phyloP scores from a whole-genome alignment of 1,140 invertebrate genomes.

The Ectropis grisescens region DNA sequence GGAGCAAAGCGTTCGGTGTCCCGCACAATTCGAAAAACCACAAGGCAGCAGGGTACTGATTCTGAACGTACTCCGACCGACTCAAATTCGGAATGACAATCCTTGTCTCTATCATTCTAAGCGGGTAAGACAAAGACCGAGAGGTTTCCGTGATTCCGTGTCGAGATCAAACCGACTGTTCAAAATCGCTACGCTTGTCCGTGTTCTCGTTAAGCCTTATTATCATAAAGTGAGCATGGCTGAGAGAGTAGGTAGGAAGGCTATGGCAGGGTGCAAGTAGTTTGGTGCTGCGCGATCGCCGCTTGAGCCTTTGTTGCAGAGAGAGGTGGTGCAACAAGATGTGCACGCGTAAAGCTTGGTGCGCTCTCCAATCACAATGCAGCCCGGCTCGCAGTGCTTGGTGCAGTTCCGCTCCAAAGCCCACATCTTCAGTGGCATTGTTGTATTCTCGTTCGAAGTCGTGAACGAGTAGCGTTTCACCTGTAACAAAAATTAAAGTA shows the following conservation, averaged over 20 bases:
- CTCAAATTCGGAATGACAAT: too few relatives aligned
- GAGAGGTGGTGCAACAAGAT: constrained; percentile 82
- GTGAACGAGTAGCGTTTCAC: constrained; percentile 87
- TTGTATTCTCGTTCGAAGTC: constrained; percentile 84
- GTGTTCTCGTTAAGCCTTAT: too few relatives aligned
- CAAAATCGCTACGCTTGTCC: too few relatives aligned
- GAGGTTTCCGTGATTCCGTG: too few relatives aligned
- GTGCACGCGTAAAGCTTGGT: constrained; percentile 89
- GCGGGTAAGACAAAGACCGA: too few relatives aligned
- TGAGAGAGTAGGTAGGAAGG: constrained; percentile 1
- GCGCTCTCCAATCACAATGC: constrained; percentile 87
- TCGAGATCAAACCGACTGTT: too few relatives aligned
- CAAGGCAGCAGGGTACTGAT: too few relatives aligned
- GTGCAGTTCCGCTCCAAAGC: constrained; percentile 85
- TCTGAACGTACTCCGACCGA: too few relatives aligned
- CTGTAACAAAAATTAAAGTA: constrained; percentile 64
- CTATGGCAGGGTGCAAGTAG: not conserved
- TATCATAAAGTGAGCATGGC: too few relatives aligned
- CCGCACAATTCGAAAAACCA: too few relatives aligned
- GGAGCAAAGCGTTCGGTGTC: too few relatives aligned
- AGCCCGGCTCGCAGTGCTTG: constrained; percentile 85
- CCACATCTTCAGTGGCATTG: constrained; percentile 82
- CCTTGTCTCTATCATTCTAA: too few relatives aligned
- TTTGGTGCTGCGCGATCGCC: constrained; percentile 41
- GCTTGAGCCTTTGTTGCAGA: constrained; percentile 84